A percentile compares a stretch with the other conserved stretches of the same genome.
These are phyloP conservation scores for Bradynema listronoti DNA, from an alignment of 1,140 invertebrate species.

Conservation along the genomic window DNA sequence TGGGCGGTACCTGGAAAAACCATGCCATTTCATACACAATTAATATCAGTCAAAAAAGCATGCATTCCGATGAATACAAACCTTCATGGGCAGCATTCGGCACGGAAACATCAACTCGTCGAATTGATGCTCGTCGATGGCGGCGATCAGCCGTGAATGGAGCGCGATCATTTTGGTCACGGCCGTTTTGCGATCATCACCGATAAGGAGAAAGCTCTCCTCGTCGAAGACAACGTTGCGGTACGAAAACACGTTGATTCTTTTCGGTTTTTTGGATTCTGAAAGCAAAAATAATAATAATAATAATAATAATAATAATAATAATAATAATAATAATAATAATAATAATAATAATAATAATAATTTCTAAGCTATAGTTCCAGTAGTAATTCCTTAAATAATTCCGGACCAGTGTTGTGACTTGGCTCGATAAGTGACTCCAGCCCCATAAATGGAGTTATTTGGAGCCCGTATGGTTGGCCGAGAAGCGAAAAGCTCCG, in stretches of 20 bases:
- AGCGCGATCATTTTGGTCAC: conserved; percentile 31
- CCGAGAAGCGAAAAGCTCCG: no score
- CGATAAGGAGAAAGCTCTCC: conserved; percentile 1
- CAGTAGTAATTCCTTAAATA: no score
- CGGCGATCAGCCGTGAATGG: conserved; percentile 3
- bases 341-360: no score
- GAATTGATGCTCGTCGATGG: conserved; percentile 35
- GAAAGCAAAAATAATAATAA: conserved; percentile 3
- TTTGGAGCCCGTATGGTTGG: no score
- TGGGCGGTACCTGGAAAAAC: conserved; percentile 32
- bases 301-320: not conserved
- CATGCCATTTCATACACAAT: not conserved
- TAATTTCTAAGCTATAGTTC: no score
- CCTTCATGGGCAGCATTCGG: conserved; percentile 33
- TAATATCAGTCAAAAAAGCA: conserved; percentile 10
- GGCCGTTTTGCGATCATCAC: conserved; percentile 5
- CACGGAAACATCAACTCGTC: conserved; percentile 27
- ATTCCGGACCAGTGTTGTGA: no score
- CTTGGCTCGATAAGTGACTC: no score
- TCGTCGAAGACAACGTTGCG: conserved; percentile 3
- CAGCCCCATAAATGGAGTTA: no score
- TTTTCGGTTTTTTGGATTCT: conserved; percentile 3
- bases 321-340: no score
- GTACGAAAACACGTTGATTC: not conserved
- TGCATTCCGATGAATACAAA: conserved; percentile 11